Conservation (phyloP, 2,888 invertebrate species). For the Candidula unifasciata region DNA sequence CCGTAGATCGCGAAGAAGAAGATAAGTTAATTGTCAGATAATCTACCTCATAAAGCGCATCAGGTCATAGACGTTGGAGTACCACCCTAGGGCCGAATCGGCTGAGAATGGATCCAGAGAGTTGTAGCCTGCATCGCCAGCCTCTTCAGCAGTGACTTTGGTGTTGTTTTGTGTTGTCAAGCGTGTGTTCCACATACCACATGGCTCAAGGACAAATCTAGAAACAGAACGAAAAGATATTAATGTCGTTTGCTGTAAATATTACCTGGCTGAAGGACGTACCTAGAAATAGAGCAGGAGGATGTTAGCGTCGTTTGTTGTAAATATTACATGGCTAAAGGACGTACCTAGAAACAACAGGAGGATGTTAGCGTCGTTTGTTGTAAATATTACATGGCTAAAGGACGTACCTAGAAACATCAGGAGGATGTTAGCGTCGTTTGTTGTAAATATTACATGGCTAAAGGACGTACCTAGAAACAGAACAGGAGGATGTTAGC, state of each 20-base stretch:
- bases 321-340: too few relatives aligned
- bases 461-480: too few relatives aligned
- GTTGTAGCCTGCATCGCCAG: slow-evolving; percentile 47
- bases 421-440: too few relatives aligned
- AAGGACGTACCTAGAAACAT: too few relatives aligned
- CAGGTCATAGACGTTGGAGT: slow-evolving; percentile 71
- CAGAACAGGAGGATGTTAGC: too few relatives aligned
- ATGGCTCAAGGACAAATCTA: slow-evolving; percentile 61
- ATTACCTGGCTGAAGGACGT: too few relatives aligned
- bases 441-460: too few relatives aligned
- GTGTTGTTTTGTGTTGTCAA: slow-evolving; percentile 54
- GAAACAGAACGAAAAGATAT: background rate
- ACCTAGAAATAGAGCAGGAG: too few relatives aligned
- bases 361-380: too few relatives aligned
- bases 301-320: too few relatives aligned
- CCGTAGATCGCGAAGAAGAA: background rate
- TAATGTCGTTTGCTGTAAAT: background rate
- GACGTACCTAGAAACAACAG: too few relatives aligned
- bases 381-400: too few relatives aligned
- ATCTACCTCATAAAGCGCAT: slow-evolving; percentile 63
- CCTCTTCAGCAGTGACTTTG: background rate
- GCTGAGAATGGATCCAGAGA: slow-evolving; percentile 59
- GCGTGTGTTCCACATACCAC: slow-evolving; percentile 75
- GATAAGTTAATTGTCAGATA: background rate
- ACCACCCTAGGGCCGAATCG: slow-evolving; percentile 73